A percentile compares a stretch with the other conserved stretches of the same genome.
These are phyloP conservation scores for Schizothorax lantsangensis DNA, from an alignment of 2,797 vertebrate genomes.

Conservation along the genomic window DNA sequence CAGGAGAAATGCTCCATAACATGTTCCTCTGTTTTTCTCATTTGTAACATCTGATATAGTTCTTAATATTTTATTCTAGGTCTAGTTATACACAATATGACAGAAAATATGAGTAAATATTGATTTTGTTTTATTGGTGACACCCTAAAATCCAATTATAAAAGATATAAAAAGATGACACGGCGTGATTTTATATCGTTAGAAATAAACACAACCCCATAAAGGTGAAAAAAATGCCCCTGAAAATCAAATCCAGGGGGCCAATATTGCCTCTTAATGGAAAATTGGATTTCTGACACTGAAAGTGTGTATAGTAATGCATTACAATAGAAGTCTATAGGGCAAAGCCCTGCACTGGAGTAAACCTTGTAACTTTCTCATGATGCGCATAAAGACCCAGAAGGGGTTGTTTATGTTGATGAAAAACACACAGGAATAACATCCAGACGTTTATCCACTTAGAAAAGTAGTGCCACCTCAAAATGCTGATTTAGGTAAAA, in stretches of 20 bases:
- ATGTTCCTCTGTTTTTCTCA: neutral
- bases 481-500: neutral
- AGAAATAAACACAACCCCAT: slow-evolving; percentile 24
- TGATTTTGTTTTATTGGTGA: slow-evolving; percentile 27
- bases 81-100: neutral
- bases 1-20: neutral
- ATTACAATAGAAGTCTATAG: slow-evolving; percentile 18
- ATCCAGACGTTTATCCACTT: neutral
- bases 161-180: slow-evolving; percentile 36
- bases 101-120: slow-evolving; percentile 18
- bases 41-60: neutral
- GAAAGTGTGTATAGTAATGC: slow-evolving; percentile 29
- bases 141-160: slow-evolving; percentile 28
- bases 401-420: neutral
- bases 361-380: slow-evolving; percentile 13
- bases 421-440: neutral
- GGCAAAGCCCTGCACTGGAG: neutral
- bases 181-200: slow-evolving; percentile 6
- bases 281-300: slow-evolving; percentile 43
- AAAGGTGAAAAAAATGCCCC: neutral
- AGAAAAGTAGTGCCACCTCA: neutral
- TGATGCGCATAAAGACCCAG: neutral
- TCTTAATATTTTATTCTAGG: slow-evolving; percentile 3
- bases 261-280: slow-evolving; percentile 27
- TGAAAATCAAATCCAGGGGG: slow-evolving; percentile 17